Evolutionary conservation across 2,797 vertebrate genomes (phyloP), one percentile per base, ranked within the genome.

Genomic region (Ctenopoma kingsleyae): DNA sequence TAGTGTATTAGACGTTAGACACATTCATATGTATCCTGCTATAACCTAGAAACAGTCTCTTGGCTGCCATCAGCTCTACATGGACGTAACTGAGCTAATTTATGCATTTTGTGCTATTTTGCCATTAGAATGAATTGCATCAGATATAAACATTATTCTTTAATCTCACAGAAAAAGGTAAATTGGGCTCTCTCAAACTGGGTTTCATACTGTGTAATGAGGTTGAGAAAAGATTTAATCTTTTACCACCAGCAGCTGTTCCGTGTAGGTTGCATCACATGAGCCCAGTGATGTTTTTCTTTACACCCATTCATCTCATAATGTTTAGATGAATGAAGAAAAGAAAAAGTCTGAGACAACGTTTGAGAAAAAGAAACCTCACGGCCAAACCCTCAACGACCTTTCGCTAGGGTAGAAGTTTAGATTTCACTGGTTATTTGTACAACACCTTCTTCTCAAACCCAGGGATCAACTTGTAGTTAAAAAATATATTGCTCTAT

Each of bases 191-290:
- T 38, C 17, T 65, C 60, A 58, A 63, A 78, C 9, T 68, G 55
- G 53, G 35, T 62, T 78, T 82, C 57, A 35, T 25, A 53, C 35
- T 36, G 58, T 27, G 55, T 46, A 50, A 15, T 11, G 41, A 53
- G 43, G 47, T 46, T 68, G 67, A 70, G 64, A 74, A 69, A 54
- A 50, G 23, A 85, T 54, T 68, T 19, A 55, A 81, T 76, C 63
- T 69, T 66, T 81, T 40, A 85, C 55, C 48, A 61, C 20, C 61
- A 19, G 57, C 74, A 83, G 80, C 78, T 80, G 79, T 74, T 78
- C 55, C 50, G 59, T 59, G 56, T 57, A 55, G 57, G 69, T 75
- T 68, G 49, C 58, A 57, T 64, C 53, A 58, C 41, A 41, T 46
- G 35, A 5, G 20, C 41, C 40, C 19, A 11, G 41, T 52, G 23